Conservation (phyloP, 2,888 invertebrate genomes). For the Beris morrisii region DNA sequence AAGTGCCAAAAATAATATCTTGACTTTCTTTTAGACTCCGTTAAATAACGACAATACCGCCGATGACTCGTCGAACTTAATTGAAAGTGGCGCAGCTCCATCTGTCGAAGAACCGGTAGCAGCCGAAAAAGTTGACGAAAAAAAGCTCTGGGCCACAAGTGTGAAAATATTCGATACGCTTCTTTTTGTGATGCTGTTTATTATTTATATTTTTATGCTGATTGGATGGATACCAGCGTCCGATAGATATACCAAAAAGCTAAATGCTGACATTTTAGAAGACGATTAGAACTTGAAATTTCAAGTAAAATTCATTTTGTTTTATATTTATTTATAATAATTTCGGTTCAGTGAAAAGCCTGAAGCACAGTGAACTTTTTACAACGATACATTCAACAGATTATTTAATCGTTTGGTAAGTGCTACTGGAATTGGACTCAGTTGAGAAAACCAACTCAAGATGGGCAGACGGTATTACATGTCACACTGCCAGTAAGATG, state of each 20-base stretch:
- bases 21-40: constrained; percentile 5
- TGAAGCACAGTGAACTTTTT: no score
- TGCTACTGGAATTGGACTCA: no score
- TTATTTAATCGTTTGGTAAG: no score
- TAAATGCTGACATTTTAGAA: constrained; percentile 14
- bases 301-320: no score
- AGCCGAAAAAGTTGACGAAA: neutral
- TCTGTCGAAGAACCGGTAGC: neutral
- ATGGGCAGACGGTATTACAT: no score
- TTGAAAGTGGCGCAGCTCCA: constrained; percentile 7
- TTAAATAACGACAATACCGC: constrained; percentile 2
- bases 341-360: no score
- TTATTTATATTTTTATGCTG: constrained; percentile 19
- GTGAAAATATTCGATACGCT: constrained; percentile 22
- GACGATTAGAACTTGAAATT: neutral
- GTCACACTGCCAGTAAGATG: no score
- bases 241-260: neutral
- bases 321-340: no score
- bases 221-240: constrained; percentile 18
- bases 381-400: no score
- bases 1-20: no score
- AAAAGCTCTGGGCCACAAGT: constrained; percentile 1
- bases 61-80: constrained; percentile 14
- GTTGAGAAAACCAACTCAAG: no score
- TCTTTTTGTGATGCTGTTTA: neutral